Evolutionary conservation across 2,797 vertebrate species (phyloP).

Genomic region (Podarcis lilfordi): DNA sequence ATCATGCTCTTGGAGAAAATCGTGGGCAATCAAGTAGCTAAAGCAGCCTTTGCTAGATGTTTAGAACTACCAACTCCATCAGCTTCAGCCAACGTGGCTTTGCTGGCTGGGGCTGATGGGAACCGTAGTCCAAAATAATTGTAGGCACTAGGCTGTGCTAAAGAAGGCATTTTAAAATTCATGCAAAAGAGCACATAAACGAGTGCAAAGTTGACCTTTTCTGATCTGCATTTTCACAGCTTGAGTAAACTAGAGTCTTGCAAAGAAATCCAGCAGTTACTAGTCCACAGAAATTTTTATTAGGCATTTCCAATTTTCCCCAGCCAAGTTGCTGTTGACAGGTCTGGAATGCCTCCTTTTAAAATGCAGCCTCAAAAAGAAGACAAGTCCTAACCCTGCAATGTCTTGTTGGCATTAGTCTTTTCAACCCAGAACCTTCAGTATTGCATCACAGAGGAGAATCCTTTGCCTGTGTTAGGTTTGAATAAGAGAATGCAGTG

Average conservation of each 20-base stretch:
- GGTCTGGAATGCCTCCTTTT: not conserved
- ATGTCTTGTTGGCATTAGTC: not conserved
- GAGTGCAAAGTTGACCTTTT: not conserved
- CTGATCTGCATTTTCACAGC: not conserved
- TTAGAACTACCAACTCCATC: too few species aligned
- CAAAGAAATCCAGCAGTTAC: not conserved
- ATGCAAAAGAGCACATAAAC: not conserved
- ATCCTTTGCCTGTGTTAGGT: not conserved
- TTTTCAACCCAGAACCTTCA: constrained; percentile 11
- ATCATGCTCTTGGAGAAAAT: too few species aligned
- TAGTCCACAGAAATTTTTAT: not conserved
- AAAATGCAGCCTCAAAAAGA: not conserved
- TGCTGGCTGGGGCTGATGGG: too few species aligned
- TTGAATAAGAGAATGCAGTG: not conserved
- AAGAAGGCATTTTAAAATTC: not conserved
- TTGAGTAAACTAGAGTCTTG: not conserved
- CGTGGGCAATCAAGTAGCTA: not conserved
- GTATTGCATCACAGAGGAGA: constrained; percentile 33
- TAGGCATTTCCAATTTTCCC: not conserved
- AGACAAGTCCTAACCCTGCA: not conserved
- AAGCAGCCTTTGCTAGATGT: too few species aligned
- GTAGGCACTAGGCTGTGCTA: not conserved
- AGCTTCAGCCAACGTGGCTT: too few species aligned
- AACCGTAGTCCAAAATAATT: too few species aligned
- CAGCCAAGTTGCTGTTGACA: not conserved